Percentiles rank a stretch among this genome's conserved stretches.
These are phyloP conservation scores for Tolypeutes matacus DNA, from an alignment of 2,797 vertebrate species.

Conservation along the genomic window DNA sequence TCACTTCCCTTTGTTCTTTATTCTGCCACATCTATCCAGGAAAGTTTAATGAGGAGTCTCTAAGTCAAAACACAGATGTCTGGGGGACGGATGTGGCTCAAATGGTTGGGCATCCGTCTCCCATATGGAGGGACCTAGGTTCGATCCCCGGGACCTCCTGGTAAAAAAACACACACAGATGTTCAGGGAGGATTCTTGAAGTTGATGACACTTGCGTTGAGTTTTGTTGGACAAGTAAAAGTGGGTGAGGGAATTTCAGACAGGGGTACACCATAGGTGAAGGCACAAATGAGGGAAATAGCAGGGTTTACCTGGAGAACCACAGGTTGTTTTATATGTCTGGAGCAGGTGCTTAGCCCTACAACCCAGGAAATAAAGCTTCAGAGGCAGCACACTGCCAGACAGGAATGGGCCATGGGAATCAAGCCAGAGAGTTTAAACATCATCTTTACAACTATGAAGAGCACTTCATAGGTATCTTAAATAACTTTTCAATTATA, in stretches of 20 bases:
- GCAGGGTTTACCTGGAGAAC: neutral
- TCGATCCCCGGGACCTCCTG: too few relatives aligned
- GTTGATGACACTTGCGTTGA: neutral
- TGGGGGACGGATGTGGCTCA: too few relatives aligned
- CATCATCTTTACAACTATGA: slow-evolving; percentile 40
- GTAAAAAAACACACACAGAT: too few relatives aligned
- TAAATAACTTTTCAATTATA: slow-evolving; percentile 31
- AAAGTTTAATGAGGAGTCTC: neutral
- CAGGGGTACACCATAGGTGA: neutral
- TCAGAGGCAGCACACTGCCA: neutral
- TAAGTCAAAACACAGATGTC: neutral
- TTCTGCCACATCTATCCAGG: neutral
- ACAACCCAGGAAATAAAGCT: neutral
- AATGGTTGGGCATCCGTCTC: too few relatives aligned
- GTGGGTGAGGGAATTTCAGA: neutral
- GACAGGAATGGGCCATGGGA: neutral
- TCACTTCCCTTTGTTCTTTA: neutral
- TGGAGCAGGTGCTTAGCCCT: neutral
- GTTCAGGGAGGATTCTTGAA: neutral
- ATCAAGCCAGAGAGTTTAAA: neutral
- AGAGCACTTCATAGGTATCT: neutral
- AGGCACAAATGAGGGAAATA: neutral
- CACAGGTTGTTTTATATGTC: neutral
- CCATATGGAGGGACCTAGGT: too few relatives aligned
- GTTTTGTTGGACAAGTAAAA: neutral